These are phyloP conservation scores for Gonocerus acuteangulatus DNA, from an alignment of 2,888 invertebrate species.

Conservation along the genomic window DNA sequence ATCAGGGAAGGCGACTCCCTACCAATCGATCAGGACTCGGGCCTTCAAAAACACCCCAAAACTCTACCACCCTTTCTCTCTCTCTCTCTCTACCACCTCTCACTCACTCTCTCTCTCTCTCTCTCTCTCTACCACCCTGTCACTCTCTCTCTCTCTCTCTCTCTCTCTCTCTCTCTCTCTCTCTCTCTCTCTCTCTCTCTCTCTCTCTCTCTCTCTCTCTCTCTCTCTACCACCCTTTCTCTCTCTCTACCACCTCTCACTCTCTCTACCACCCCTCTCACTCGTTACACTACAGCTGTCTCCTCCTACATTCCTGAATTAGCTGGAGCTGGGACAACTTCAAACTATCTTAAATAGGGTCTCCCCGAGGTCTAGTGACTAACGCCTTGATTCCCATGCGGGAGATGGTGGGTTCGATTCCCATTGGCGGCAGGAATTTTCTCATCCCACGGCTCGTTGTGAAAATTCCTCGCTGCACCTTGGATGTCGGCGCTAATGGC, in stretches of 20 bases:
- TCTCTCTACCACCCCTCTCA: background rate
- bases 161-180: background rate
- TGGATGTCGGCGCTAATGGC: too few species aligned
- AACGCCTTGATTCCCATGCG: too few species aligned
- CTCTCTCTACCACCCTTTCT: background rate
- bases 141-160: too few species aligned
- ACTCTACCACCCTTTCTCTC: background rate
- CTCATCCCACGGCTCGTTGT: too few species aligned
- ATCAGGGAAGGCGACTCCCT: slow-evolving; percentile 26
- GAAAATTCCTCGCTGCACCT: too few species aligned
- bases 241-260: background rate
- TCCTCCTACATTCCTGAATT: too few species aligned
- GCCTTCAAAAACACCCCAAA: background rate
- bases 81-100: background rate
- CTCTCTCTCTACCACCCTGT: background rate
- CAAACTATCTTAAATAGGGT: too few species aligned
- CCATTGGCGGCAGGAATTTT: too few species aligned
- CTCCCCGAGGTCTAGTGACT: too few species aligned
- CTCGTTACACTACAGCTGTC: too few species aligned
- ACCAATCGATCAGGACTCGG: slow-evolving; percentile 25
- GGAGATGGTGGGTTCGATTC: too few species aligned
- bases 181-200: background rate
- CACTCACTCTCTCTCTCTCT: background rate
- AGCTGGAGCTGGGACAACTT: too few species aligned
- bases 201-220: background rate